phyloP scores from a whole-genome alignment of 2,797 vertebrate genomes.

The Antennarius maculatus region DNA sequence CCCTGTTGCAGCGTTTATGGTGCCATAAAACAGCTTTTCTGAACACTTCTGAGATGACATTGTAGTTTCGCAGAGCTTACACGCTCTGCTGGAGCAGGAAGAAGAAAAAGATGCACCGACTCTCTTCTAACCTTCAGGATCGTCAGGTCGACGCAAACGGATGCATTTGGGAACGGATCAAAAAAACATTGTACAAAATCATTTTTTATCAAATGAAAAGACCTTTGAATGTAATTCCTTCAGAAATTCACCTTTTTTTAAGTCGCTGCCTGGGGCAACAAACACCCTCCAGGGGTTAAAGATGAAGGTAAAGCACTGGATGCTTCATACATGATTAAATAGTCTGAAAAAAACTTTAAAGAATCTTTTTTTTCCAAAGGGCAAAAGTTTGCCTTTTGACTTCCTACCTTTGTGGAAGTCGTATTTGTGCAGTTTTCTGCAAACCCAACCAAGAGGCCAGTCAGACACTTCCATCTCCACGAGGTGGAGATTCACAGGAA shows the following conservation, averaged over 20 bases:
- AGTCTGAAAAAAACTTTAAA: not conserved
- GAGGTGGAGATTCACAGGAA: no score
- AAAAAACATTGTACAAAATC: constrained; percentile 5
- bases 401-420: constrained; percentile 18
- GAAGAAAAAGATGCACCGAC: not conserved
- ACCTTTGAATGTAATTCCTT: constrained; percentile 32
- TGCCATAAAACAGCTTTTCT: constrained; percentile 17
- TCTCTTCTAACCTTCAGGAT: constrained; percentile 18
- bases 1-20: constrained; percentile 10
- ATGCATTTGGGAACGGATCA: not conserved
- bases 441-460: not conserved
- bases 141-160: not conserved
- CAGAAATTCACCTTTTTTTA: constrained; percentile 30
- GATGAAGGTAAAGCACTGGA: constrained; percentile 29
- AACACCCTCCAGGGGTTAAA: constrained; percentile 20
- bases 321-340: not conserved
- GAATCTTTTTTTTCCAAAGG: not conserved
- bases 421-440: no score
- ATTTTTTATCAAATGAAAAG: constrained; percentile 34
- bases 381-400: constrained; percentile 18
- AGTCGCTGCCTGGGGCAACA: constrained; percentile 28
- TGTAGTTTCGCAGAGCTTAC: not conserved
- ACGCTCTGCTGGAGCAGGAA: not conserved
- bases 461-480: not conserved
- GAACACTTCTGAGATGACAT: not conserved